Conservation (phyloP, 2,888 invertebrate species). For the Stenodera caucasica region DNA sequence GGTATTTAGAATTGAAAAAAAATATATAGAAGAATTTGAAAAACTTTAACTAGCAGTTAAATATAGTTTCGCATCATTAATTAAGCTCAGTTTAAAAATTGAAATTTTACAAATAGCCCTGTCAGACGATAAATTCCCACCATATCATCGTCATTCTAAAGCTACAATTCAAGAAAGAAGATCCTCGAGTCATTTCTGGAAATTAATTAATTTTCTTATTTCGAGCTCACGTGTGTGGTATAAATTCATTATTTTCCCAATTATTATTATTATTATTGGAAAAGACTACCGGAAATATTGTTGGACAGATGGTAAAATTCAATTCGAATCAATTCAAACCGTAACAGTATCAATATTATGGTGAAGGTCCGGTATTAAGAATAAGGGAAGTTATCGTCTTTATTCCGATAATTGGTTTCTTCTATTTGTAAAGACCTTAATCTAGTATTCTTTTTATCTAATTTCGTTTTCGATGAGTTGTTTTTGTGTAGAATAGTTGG, state of each 20-base stretch:
- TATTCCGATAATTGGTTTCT: constrained; percentile 49
- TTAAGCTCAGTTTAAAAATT: constrained; percentile 30
- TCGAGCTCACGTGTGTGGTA: background rate
- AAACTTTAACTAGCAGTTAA: constrained; percentile 36
- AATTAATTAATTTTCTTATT: constrained; percentile 13
- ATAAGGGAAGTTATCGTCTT: constrained; percentile 31
- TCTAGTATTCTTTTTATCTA: constrained; percentile 42
- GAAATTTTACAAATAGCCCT: constrained; percentile 36
- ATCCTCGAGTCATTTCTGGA: background rate
- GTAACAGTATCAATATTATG: constrained; percentile 37
- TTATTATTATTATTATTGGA: too few relatives aligned
- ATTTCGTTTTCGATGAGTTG: constrained; percentile 40
- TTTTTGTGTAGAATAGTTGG: constrained; percentile 3
- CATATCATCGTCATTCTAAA: too few relatives aligned
- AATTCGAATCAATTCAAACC: constrained; percentile 39
- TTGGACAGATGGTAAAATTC: constrained; percentile 33
- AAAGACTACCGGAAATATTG: constrained; percentile 7
- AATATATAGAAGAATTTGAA: constrained; percentile 30
- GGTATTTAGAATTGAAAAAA: constrained; percentile 9
- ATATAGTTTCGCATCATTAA: constrained; percentile 38
- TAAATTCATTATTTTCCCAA: background rate
- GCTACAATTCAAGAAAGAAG: background rate
- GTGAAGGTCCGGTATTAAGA: constrained; percentile 29
- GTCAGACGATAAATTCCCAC: constrained; percentile 32
- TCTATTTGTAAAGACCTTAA: constrained; percentile 46